Percentiles rank a stretch among this genome's conserved stretches.
Evolutionary conservation across 1,140 invertebrate species (phyloP).

Genomic region (Drosophila bocki): DNA sequence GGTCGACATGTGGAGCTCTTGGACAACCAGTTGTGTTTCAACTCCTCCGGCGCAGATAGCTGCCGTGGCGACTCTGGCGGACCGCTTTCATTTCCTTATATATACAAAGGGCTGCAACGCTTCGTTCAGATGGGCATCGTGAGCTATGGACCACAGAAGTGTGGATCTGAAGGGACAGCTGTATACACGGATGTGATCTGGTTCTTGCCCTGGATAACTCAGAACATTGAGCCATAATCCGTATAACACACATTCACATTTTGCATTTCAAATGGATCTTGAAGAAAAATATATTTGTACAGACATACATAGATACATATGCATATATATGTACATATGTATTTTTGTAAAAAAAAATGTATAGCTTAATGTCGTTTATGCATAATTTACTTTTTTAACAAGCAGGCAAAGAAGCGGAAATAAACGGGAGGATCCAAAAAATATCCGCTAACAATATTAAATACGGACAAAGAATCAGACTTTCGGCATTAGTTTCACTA

Average conservation of each 20-base stretch:
- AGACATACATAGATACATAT: no score
- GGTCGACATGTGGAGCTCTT: background rate
- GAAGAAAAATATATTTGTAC: no score
- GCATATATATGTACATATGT: no score
- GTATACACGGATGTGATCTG: background rate
- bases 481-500: no score
- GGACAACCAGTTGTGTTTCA: background rate
- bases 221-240: background rate
- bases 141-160: background rate
- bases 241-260: background rate
- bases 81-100: background rate
- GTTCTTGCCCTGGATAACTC: background rate
- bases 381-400: no score
- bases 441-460: no score
- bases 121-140: constrained; percentile 1
- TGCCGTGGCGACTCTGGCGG: background rate
- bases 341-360: no score
- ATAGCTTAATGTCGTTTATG: no score
- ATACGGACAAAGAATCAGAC: no score
- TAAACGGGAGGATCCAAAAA: no score
- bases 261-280: background rate
- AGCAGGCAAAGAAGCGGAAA: no score
- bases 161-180: background rate
- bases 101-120: background rate
- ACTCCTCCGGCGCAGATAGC: background rate